Base-by-base conservation (phyloP, 2,113 vertebrate species). In the Thunnus maccoyii region DNA sequence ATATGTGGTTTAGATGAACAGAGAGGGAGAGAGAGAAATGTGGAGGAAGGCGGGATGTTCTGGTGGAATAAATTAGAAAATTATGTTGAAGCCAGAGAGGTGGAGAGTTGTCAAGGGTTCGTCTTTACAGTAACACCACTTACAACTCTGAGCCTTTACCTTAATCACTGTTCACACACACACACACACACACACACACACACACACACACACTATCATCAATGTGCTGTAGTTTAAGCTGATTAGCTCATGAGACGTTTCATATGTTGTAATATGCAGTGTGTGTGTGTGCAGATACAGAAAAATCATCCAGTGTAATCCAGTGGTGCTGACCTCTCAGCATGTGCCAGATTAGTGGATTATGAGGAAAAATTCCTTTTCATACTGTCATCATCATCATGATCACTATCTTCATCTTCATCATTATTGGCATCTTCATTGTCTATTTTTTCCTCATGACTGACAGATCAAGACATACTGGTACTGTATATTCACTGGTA, bases 321-420 rank as follows among this genome's bases (percentile, higher is more conserved):
- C 76, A 81, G 52, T 67, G 41, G n/a, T 47, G n/a, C 55, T 85
- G 86, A 90, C 72, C 22, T 63, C 80, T 86, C 74, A 83, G 57
- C 46, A 80, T 72, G 82, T 69, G 76, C 52, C 71, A 87, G 68
- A 86, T 89, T 82, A 88, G 67, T 2, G 67, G 70, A 86, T 88
- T 85, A 78, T 44, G 56, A 70, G 32, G 30, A 46, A 66, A 76
- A 58, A 36, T 2, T 18, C 30, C 8, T 56, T 77, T 72, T 78
- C 15, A 16, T 27, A 30, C 17, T 64, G 55, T 66, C 82, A 55
- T 67, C 32, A 4, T 74, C 44, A 68, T 56, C 66, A 61, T 67
- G 9, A 64, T 65, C 5, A 56, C 50, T 51, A 30, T 8, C 2
- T 10, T 18, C 36, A 56, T 50, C 67, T 47, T 73, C 52, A 13